These are phyloP conservation scores for Melospiza melodia DNA, from an alignment of 2,113 vertebrate genomes.

Conservation along the genomic window DNA sequence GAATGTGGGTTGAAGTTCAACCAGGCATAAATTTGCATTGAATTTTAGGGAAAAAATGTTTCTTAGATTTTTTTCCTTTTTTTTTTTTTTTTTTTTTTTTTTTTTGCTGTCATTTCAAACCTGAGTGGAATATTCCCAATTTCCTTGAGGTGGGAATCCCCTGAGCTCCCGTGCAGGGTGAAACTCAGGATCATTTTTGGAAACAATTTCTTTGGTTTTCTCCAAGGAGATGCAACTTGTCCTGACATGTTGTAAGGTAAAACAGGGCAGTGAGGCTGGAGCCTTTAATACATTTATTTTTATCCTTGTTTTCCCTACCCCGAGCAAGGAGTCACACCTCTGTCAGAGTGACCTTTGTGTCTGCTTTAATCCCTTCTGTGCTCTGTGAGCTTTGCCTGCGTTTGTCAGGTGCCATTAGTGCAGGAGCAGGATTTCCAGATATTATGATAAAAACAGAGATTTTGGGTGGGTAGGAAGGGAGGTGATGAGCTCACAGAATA, in stretches of 20 bases:
- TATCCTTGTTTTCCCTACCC: neutral
- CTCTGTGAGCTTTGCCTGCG: neutral
- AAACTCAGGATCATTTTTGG: neutral
- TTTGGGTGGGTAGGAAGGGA: neutral
- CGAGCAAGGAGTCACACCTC: neutral
- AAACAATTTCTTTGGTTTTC: neutral
- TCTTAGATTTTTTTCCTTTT: accelerated
- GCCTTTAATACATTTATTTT: neutral
- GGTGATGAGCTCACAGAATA: neutral
- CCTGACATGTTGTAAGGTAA: neutral
- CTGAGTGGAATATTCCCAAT: neutral
- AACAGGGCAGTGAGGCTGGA: neutral
- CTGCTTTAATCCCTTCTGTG: neutral
- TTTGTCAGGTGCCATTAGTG: neutral
- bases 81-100: too few relatives aligned
- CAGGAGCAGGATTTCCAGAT: neutral
- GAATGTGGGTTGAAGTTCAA: slow-evolving; percentile 58
- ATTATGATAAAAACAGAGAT: neutral
- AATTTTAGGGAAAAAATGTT: neutral
- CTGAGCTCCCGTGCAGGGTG: neutral
- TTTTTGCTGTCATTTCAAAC: neutral
- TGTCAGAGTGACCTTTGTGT: neutral
- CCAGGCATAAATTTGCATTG: slow-evolving; percentile 49
- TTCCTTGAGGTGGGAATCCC: neutral
- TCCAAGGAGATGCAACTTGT: neutral